Conservation (phyloP, 2,888 invertebrate species). For the Tubulanus polymorphus region DNA sequence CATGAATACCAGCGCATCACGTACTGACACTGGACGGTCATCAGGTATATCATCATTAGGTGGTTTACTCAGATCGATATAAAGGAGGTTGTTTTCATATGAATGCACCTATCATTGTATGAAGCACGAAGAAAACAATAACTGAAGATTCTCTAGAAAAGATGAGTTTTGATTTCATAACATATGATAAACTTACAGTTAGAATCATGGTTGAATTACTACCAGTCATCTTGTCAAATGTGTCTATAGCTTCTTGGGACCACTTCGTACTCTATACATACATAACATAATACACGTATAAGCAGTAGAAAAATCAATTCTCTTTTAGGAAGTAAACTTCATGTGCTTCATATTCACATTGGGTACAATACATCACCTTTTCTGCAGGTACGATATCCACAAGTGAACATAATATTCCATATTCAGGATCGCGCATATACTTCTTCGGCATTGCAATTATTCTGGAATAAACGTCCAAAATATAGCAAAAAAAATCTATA, state of each 20-base stretch:
- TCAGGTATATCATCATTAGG: slow-evolving; percentile 35
- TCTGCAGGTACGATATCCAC: slow-evolving; percentile 34
- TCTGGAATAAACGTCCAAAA: slow-evolving; percentile 24
- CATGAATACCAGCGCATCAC: slow-evolving; percentile 55
- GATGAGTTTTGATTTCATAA: too few relatives aligned
- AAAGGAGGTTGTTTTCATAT: slow-evolving; percentile 28
- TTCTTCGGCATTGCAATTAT: slow-evolving; percentile 44
- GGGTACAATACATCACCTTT: slow-evolving; percentile 22
- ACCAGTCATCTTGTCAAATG: slow-evolving; percentile 36
- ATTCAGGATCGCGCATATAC: slow-evolving; percentile 55
- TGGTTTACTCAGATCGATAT: slow-evolving; percentile 39
- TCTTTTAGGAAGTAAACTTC: too few relatives aligned
- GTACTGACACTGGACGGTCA: slow-evolving; percentile 52
- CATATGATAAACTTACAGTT: slow-evolving; percentile 24
- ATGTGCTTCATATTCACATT: too few relatives aligned
- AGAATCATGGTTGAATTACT: slow-evolving; percentile 30
- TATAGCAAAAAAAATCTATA: too few relatives aligned
- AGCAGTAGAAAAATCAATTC: too few relatives aligned
- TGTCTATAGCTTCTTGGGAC: slow-evolving; percentile 29
- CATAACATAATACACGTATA: background rate
- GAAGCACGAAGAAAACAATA: too few relatives aligned
- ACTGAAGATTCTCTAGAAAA: too few relatives aligned
- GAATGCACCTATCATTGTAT: too few relatives aligned
- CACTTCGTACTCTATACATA: slow-evolving; percentile 29
- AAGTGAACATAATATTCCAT: slow-evolving; percentile 34